Evolutionary conservation across 2,888 invertebrate species (phyloP).

Genomic region (Priocnemis perturbator): DNA sequence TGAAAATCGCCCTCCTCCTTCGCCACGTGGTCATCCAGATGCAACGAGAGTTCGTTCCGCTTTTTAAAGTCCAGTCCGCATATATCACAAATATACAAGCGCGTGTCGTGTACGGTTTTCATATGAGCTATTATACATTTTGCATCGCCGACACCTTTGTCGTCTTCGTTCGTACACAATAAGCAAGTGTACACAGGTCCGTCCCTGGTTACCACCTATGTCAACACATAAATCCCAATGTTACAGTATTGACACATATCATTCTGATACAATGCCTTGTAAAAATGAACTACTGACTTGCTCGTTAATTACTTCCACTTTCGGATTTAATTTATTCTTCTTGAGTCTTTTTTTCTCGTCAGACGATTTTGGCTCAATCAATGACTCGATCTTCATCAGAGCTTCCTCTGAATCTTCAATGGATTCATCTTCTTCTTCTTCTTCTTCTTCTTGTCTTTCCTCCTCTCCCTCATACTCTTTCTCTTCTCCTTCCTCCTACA

Average conservation of each 20-base stretch:
- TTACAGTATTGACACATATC: neutral
- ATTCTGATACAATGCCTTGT: neutral
- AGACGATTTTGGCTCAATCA: slow-evolving; percentile 30
- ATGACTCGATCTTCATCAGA: slow-evolving; percentile 35
- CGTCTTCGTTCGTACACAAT: slow-evolving; percentile 75
- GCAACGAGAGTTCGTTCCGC: slow-evolving; percentile 80
- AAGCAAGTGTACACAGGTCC: slow-evolving; percentile 78
- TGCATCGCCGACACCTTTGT: slow-evolving; percentile 77
- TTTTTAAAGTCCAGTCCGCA: slow-evolving; percentile 82
- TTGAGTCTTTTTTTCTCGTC: slow-evolving; percentile 42
- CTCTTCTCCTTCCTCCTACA: slow-evolving; percentile 30
- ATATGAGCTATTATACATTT: slow-evolving; percentile 81
- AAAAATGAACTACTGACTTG: slow-evolving; percentile 37
- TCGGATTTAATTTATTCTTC: slow-evolving; percentile 39
- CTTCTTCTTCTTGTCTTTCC: slow-evolving; percentile 31
- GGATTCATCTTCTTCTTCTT: slow-evolving; percentile 36
- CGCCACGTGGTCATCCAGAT: slow-evolving; percentile 81
- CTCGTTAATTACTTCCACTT: slow-evolving; percentile 41
- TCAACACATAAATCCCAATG: slow-evolving; percentile 16
- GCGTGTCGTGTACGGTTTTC: slow-evolving; percentile 79
- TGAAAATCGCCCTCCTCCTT: slow-evolving; percentile 81
- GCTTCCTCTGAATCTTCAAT: slow-evolving; percentile 33
- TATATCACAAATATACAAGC: slow-evolving; percentile 83
- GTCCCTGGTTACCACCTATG: slow-evolving; percentile 66
- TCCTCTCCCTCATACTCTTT: slow-evolving; percentile 26